These are phyloP conservation scores for Conops quadrifasciatus DNA, from an alignment of 2,888 invertebrate genomes.

Conservation along the genomic window DNA sequence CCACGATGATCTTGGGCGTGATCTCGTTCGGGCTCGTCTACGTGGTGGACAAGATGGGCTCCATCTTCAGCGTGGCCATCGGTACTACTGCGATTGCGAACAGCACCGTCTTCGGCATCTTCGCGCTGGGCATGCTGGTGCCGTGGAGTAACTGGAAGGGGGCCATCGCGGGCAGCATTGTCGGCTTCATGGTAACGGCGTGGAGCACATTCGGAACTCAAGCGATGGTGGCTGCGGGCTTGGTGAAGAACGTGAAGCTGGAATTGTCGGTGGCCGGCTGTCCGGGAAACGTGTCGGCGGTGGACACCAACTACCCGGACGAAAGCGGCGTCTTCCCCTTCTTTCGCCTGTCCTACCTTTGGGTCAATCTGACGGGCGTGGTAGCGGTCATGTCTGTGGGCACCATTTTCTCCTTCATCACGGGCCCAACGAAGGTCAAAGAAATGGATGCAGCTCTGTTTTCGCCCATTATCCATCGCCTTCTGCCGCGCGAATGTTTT, in stretches of 20 bases:
- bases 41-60: conserved; percentile 78
- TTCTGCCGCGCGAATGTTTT: not conserved
- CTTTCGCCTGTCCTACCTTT: conserved; percentile 81
- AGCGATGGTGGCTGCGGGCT: conserved; percentile 70
- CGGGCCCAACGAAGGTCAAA: conserved; percentile 66
- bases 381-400: conserved; percentile 75
- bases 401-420: conserved; percentile 70
- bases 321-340: conserved; percentile 73
- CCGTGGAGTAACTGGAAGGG: conserved; percentile 81
- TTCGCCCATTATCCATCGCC: not conserved
- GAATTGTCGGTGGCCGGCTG: conserved; percentile 67
- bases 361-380: conserved; percentile 80
- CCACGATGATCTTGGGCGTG: conserved; percentile 72
- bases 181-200: conserved; percentile 70
- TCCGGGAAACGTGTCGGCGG: conserved; percentile 45
- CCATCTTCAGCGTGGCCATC: conserved; percentile 77
- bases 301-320: conserved; percentile 50
- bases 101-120: conserved; percentile 82
- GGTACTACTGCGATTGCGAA: conserved; percentile 82
- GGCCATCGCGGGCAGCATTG: conserved; percentile 69
- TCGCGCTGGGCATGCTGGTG: conserved; percentile 81
- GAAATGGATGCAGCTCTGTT: conserved; percentile 66
- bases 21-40: conserved; percentile 72
- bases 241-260: conserved; percentile 69
- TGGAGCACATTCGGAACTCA: conserved; percentile 74